phyloP scores from a whole-genome alignment of 2,113 vertebrate genomes.

The Callopanchax toddi region DNA sequence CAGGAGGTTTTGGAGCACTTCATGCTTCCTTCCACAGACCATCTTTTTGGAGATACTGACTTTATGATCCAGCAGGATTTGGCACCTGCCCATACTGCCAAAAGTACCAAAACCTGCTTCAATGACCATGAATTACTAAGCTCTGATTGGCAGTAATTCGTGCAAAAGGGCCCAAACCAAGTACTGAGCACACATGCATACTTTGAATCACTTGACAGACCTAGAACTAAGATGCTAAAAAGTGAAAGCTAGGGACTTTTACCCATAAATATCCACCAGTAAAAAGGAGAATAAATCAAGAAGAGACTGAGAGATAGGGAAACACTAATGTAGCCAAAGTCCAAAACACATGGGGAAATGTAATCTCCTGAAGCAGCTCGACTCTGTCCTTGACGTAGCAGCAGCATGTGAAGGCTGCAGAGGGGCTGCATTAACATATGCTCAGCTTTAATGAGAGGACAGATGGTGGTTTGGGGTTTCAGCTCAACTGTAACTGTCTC shows the following conservation, averaged over 20 bases:
- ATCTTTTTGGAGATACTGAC: too few relatives aligned
- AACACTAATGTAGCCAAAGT: constrained; percentile 44
- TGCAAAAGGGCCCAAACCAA: too few relatives aligned
- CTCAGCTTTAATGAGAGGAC: constrained; percentile 72
- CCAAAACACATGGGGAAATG: constrained; percentile 61
- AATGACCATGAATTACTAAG: too few relatives aligned
- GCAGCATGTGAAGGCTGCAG: constrained; percentile 55
- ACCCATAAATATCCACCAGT: background rate
- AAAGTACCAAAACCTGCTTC: too few relatives aligned
- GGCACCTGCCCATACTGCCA: too few relatives aligned
- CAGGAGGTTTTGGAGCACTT: too few relatives aligned
- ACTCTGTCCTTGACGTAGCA: constrained; percentile 78
- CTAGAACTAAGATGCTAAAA: too few relatives aligned
- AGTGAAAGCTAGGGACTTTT: background rate
- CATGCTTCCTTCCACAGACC: too few relatives aligned
- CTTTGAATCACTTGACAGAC: too few relatives aligned
- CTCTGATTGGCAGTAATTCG: too few relatives aligned
- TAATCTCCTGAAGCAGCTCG: constrained; percentile 64
- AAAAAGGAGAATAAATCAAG: background rate
- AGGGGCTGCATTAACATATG: constrained; percentile 76
- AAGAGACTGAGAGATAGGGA: constrained; percentile 16
- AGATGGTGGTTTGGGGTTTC: constrained; percentile 71
- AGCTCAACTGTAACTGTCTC: constrained; percentile 47
- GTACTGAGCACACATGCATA: too few relatives aligned
- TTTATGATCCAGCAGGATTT: too few relatives aligned